Evolutionary conservation across 2,113 vertebrate species (phyloP).

Genomic region (Melanotaenia duboulayi): DNA sequence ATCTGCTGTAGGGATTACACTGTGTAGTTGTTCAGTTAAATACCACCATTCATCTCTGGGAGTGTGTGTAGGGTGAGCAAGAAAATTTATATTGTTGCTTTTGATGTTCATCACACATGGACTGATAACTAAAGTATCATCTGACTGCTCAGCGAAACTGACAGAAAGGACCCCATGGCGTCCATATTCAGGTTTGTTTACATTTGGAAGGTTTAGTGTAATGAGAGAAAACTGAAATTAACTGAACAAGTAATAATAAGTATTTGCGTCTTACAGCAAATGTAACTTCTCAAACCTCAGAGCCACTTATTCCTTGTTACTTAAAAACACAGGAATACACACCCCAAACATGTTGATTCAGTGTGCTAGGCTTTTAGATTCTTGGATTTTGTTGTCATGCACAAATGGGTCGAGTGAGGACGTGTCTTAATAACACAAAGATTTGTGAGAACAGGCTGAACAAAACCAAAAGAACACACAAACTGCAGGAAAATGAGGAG

Average conservation of each 20-base stretch:
- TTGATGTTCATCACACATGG: not conserved
- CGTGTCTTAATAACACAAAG: not conserved
- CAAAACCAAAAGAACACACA: slow-evolving; percentile 34
- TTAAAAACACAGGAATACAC: slow-evolving; percentile 21
- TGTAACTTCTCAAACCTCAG: slow-evolving; percentile 37
- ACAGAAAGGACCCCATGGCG: not conserved
- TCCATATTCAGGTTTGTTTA: not conserved
- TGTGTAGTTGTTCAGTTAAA: slow-evolving; percentile 55
- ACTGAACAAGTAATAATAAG: not conserved
- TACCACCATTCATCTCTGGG: slow-evolving; percentile 48
- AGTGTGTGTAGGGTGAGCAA: slow-evolving; percentile 20
- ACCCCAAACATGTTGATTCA: slow-evolving; percentile 23
- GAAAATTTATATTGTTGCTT: slow-evolving; percentile 1
- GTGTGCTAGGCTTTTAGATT: slow-evolving; percentile 27
- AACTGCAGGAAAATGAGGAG: slow-evolving; percentile 22
- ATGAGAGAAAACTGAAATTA: not conserved
- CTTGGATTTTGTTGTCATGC: not conserved
- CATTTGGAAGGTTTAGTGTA: not conserved
- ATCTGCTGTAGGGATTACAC: slow-evolving; percentile 70
- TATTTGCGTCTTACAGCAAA: too few species aligned
- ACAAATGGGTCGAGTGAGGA: too few species aligned
- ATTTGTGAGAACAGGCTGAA: slow-evolving; percentile 13
- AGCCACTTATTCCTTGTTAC: slow-evolving; percentile 10
- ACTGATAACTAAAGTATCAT: slow-evolving; percentile 7
- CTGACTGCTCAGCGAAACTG: not conserved